Base-by-base conservation (phyloP, 2,797 vertebrate species). In the Sternarchorhynchus goeldii region DNA sequence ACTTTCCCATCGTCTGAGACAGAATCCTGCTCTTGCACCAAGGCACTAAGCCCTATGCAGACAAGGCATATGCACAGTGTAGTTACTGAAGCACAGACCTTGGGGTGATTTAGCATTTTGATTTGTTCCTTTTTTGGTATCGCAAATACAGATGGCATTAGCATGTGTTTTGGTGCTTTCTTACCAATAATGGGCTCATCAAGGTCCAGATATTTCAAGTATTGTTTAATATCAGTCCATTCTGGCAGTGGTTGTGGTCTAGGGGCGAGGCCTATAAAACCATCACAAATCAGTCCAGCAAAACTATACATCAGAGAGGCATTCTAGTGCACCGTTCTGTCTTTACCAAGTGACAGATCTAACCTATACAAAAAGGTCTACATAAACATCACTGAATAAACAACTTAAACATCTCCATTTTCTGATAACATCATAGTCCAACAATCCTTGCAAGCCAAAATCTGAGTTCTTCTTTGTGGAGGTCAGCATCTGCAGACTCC, bases 111-210 rank as follows among this genome's bases (percentile, higher is more conserved):
- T 72, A 25, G 18, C 50, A 64, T 29, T 64, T 56, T 56, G 36
- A 56, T 39, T 63, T 41, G 10, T 25, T n/a, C 14, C n/a, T 41
- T 64, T 72, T 50, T 36, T 25, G 55, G n/a, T 12, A 64, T 55
- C 12, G 70, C 45, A 29, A 50, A 63, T 18, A 69, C 57, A 53
- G 16, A 21, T 58, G 70, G 16, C 2, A 29, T 45, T 21, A 41
- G n/a, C 17, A 67, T 7, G 18, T 5, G 21, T 31, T 21, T 36
- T 6, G 18, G 12, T 1, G 31, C 6, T 34, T 29, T 81, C 87
- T 78, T 92, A 94, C 94, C 94, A 76, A 94, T 91, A 69, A 94
- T 91, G 20, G 94, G 93, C 68, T 94, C 93, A 82, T 93, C 89
- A 57, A 94, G 87, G 3, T 91, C 88, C 81, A 94, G 82, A 89